Base-by-base conservation (phyloP, 2,888 invertebrate species). In the Sarcophaga variegata region DNA sequence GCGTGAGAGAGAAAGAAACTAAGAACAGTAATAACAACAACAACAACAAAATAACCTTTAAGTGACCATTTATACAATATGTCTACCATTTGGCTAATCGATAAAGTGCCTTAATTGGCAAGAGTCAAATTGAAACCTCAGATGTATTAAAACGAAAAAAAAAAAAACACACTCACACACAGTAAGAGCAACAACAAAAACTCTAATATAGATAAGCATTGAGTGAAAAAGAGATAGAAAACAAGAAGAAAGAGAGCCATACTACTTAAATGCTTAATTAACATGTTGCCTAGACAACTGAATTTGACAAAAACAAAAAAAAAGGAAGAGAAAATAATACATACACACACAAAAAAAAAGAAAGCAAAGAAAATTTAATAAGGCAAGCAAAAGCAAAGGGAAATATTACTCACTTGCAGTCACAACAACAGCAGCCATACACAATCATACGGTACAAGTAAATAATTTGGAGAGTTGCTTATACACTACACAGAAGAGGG, bases 231-330 rank as follows among this genome's bases (percentile, higher is more conserved):
- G 20, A 76, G 54, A 14, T 69, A 27, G 37, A 66, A 4, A 59
- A 47, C 66, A 77, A 71, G n/a, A 59, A 82, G 74, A 10, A 66
- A 64, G 59, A 49, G 49, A 49, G 49, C 49, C 66, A 62, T n/a
- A 82, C 81, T 69, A 80, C 62, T 79, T 84, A 76, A 84, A 87
- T 79, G 71, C 86, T 88, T 89, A 89, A 89, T 89, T 89, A 89
- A 89, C 88, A 89, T 89, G 88, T 89, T 88, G 86, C 88, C 88
- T 86, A 89, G 89, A 82, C 85, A 85, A 88, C 76, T 49, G 14
- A 49, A 49, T 49, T 49, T 14, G 80, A 85, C 70, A 87, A 83
- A 71, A 76, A 64, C 63, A 69, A 47, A 71, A 63, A 45, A 77
- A 71, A 45, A 5, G 10, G 63, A 70, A 76, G 64, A 78, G 25